Percentiles rank a stretch among this genome's conserved stretches.
phyloP scores from a whole-genome alignment of 2,797 vertebrate genomes.

The Pangasius macronema region DNA sequence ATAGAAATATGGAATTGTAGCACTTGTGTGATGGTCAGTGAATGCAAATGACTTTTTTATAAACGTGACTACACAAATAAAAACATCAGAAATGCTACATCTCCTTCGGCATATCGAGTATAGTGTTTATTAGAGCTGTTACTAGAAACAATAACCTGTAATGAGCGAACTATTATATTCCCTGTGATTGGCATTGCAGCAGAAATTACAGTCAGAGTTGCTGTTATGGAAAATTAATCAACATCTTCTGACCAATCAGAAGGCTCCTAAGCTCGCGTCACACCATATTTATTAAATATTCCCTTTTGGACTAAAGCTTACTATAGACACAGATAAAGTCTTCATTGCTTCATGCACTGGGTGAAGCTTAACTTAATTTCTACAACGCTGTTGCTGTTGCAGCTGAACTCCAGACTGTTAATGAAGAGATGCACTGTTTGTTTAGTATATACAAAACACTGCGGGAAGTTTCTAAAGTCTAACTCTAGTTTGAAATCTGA shows the following conservation, averaged over 20 bases:
- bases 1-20: not conserved
- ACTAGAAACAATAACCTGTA: not conserved
- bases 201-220: not conserved
- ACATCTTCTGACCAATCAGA: not conserved
- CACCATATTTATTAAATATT: no score
- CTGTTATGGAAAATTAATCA: not conserved
- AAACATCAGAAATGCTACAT: not conserved
- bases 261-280: no score
- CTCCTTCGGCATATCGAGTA: no score
- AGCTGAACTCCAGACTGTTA: not conserved
- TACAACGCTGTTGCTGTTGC: not conserved
- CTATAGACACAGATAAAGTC: no score
- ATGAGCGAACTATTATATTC: no score
- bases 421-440: not conserved
- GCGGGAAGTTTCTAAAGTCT: not conserved
- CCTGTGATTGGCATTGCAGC: not conserved
- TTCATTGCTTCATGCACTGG: not conserved
- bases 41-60: not conserved
- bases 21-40: not conserved
- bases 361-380: constrained; percentile 16
- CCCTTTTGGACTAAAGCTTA: no score
- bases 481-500: not conserved
- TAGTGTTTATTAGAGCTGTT: not conserved
- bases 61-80: not conserved
- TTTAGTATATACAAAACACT: not conserved